phyloP scores from a whole-genome alignment of 2,888 invertebrate species.

The Apoderus coryli region DNA sequence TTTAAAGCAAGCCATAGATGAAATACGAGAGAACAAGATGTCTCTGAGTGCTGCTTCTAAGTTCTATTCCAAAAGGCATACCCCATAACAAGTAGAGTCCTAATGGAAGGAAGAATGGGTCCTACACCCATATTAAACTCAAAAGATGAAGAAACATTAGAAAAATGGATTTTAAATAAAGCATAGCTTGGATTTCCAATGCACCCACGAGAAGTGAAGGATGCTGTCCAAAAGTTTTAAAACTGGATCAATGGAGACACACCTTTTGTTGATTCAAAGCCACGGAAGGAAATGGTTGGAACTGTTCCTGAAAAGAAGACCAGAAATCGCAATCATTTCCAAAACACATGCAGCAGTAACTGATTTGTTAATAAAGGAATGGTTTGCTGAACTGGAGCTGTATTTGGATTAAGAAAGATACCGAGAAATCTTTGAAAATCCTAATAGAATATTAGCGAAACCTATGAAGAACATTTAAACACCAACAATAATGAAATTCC shows the following conservation, averaged over 20 bases:
- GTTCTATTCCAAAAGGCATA: background rate
- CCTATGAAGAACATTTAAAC: too few species aligned
- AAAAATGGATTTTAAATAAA: background rate
- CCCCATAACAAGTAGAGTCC: slow-evolving; percentile 1
- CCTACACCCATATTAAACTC: background rate
- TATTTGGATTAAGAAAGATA: slow-evolving; percentile 5
- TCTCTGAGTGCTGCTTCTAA: too few species aligned
- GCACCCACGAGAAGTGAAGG: background rate
- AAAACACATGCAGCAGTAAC: slow-evolving; percentile 9
- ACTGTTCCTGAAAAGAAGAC: slow-evolving; percentile 7
- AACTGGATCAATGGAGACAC: background rate
- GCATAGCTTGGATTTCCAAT: slow-evolving; percentile 2
- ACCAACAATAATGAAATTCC: too few species aligned
- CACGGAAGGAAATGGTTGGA: slow-evolving; percentile 8
- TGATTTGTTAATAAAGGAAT: slow-evolving; percentile 4
- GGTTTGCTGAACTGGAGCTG: slow-evolving; percentile 5
- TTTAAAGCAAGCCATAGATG: too few species aligned
- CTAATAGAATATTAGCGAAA: background rate
- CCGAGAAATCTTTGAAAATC: background rate
- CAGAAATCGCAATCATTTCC: slow-evolving; percentile 8
- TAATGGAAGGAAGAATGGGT: background rate
- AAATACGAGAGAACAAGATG: too few species aligned
- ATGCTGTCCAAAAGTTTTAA: slow-evolving; percentile 3
- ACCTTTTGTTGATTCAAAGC: slow-evolving; percentile 3
- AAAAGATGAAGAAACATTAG: background rate